Percentiles rank a stretch among this genome's conserved stretches.
phyloP scores from a whole-genome alignment of 2,113 vertebrate genomes.

The Gnathonemus echidnorhynchus region DNA sequence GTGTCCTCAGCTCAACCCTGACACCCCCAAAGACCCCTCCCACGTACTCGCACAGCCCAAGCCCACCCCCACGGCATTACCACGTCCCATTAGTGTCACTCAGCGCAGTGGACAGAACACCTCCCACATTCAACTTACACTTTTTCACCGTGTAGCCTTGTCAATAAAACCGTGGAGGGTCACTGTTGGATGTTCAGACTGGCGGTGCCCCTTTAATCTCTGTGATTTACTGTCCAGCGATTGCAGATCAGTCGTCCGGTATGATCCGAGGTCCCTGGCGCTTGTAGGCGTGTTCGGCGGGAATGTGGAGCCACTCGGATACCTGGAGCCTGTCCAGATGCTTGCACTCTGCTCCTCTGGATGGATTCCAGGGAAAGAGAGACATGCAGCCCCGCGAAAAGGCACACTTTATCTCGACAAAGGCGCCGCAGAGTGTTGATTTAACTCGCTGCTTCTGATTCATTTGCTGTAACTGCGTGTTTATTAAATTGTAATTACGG shows the following conservation, averaged over 20 bases:
- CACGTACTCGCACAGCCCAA: neutral
- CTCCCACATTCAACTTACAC: neutral
- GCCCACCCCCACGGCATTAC: neutral
- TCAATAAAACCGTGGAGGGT: neutral
- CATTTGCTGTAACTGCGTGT: neutral
- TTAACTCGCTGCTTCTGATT: neutral
- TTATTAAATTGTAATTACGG: conserved; percentile 19
- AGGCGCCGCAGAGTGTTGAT: neutral
- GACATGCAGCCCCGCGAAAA: neutral
- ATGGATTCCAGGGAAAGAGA: neutral
- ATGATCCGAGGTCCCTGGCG: neutral
- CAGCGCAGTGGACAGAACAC: neutral
- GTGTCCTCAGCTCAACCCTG: neutral
- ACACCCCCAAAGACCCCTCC: neutral
- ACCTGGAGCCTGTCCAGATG: neutral
- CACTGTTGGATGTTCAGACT: neutral
- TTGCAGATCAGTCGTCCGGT: neutral
- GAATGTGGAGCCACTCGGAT: neutral
- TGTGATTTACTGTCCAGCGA: neutral
- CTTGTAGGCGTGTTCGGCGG: neutral
- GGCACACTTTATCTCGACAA: neutral
- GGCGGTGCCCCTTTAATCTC: neutral
- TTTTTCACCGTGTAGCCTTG: neutral
- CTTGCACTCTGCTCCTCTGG: neutral
- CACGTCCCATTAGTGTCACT: neutral